Conservation (phyloP, 92 coral and sea anemone genomes). For the Palythoa caribaeorum region DNA sequence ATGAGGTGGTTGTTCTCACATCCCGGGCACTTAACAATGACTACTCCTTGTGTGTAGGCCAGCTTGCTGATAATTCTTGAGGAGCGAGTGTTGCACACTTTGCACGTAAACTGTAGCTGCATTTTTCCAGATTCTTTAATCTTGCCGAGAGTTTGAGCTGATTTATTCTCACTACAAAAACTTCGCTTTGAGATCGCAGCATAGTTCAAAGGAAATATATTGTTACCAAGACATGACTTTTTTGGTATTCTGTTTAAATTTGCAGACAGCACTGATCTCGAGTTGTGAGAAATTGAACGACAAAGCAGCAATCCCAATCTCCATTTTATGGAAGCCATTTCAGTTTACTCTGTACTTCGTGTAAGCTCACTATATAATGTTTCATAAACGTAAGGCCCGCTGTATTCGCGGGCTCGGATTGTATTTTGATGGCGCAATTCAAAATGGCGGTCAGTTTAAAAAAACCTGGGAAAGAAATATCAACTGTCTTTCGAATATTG, state of each 20-base stretch:
- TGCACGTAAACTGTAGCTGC: constrained; percentile 91
- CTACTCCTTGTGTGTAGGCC: constrained; percentile 92
- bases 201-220: background rate
- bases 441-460: constrained; percentile 40
- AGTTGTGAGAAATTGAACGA: constrained; percentile 19
- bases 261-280: background rate
- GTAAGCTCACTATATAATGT: background rate
- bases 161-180: constrained; percentile 18
- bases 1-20: constrained; percentile 92
- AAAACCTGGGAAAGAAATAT: constrained; percentile 10
- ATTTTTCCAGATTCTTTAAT: constrained; percentile 64
- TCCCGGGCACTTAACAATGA: constrained; percentile 92
- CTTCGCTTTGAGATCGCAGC: constrained; percentile 29
- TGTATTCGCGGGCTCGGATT: constrained; percentile 16
- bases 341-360: constrained; percentile 16
- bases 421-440: constrained; percentile 43
- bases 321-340: constrained; percentile 22
- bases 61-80: constrained; percentile 84
- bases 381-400: background rate
- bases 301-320: constrained; percentile 11
- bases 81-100: constrained; percentile 89
- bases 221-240: background rate
- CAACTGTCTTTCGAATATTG: constrained; percentile 41
- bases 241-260: background rate
- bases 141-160: constrained; percentile 34